Percentiles rank a stretch among this genome's conserved stretches.
Evolutionary conservation across 2,113 vertebrate species (phyloP).

Genomic region (Megaceryle torquata): DNA sequence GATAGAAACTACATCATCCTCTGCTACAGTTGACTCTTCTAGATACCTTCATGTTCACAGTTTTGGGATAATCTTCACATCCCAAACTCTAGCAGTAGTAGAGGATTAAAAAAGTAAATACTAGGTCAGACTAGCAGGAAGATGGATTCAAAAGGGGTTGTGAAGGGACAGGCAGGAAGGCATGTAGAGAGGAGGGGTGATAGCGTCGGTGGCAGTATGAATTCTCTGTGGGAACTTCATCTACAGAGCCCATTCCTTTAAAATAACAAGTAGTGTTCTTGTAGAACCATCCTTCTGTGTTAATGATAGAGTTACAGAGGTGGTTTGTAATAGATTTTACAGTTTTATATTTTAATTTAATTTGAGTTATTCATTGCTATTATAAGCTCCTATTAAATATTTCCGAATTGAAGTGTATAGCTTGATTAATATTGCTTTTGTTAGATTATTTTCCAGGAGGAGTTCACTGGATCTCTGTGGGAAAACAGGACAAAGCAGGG

Average conservation of each 20-base stretch:
- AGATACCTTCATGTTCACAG: background rate
- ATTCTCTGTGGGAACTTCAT: background rate
- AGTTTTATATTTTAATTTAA: background rate
- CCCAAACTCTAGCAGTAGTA: background rate
- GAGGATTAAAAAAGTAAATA: background rate
- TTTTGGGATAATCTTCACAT: background rate
- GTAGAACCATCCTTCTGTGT: background rate
- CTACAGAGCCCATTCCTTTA: background rate
- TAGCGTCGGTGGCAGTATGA: background rate
- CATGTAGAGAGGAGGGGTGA: background rate
- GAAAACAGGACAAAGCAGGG: constrained; percentile 90
- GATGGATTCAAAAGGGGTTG: background rate
- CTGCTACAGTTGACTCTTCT: background rate
- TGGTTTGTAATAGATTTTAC: background rate
- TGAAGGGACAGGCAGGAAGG: background rate
- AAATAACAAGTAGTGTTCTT: background rate
- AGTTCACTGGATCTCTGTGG: constrained; percentile 92
- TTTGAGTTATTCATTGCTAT: background rate
- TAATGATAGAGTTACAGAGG: background rate
- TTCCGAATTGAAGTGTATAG: background rate
- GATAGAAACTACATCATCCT: background rate
- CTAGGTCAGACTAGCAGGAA: background rate
- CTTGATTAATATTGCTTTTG: background rate
- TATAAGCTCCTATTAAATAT: background rate
- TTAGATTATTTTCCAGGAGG: constrained; percentile 90